Base-by-base conservation (phyloP, 1,140 invertebrate species). In the Meloidogyne exigua region DNA sequence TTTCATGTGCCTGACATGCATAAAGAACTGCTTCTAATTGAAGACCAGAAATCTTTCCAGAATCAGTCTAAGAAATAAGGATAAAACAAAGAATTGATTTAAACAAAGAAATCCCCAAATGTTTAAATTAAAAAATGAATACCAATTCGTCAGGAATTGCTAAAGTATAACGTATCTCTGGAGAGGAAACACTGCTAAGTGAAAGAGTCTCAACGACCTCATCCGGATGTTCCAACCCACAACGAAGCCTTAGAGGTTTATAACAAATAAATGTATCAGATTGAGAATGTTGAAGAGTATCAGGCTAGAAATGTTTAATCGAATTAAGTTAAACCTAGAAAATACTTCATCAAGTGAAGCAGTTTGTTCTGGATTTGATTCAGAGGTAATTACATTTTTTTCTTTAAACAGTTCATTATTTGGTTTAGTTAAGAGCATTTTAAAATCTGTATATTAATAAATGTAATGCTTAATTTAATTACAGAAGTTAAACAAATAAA, bases 161-260 rank as follows among this genome's bases (percentile, higher is more conserved):
- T 15, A 98, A 72, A 68, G 92, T 91, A 88, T 98, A 99, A 89
- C 92, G 92, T 67, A 98, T 93, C 87, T 98, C 94, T 7, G 94
- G 93, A 2, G 96, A 94, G 84, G 94, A 93, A 67, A 99, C 96
- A 79, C 93, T 96, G 0, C 95, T 95, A 44, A 99, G 90, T 0
- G 95, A 98, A 42, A 95, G 95, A 0, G 96, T 99, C 89, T 99
- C 97, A 23, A 99, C 97, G 13, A 99, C 95, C n/a, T 94, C 93
- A 90, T 99, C 97, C 0, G 97, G 97, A 91, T 99, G 97, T 85
- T 94, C 94, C 76, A 92, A 91, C 5, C 97, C 96, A 68, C 98
- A 89, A 89, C 95, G 95, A 79, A 99, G 90, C 91, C 98, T 99
- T 1, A 92, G 91, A 7, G 96, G 96, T 93, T 95, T 96, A 86